Evolutionary conservation across 2,888 invertebrate species (phyloP).

Genomic region (Pteria penguin): DNA sequence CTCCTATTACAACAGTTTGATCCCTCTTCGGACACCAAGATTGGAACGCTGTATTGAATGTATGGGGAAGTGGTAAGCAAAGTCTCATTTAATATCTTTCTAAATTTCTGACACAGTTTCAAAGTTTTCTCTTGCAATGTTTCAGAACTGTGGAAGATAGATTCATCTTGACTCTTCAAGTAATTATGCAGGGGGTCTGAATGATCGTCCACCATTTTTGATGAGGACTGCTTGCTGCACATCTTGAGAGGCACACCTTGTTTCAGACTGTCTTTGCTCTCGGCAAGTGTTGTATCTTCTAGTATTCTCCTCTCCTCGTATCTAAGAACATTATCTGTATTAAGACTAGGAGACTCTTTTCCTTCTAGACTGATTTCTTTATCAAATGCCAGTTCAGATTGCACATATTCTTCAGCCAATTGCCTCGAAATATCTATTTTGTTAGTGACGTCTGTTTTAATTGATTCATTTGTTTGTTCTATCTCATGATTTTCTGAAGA

Average conservation of each 20-base stretch:
- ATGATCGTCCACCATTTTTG: slow-evolving; percentile 62
- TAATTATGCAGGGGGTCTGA: slow-evolving; percentile 87
- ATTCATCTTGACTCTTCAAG: slow-evolving; percentile 81
- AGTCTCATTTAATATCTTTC: slow-evolving; percentile 87
- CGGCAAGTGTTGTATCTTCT: background rate
- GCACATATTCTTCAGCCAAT: too few species aligned
- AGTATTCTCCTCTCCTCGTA: background rate
- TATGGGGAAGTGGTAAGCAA: slow-evolving; percentile 92
- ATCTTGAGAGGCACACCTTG: background rate
- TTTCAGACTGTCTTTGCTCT: background rate
- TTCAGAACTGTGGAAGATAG: slow-evolving; percentile 70
- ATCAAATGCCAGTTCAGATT: background rate
- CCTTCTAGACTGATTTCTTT: background rate
- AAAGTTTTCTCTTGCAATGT: slow-evolving; percentile 61
- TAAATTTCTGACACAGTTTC: slow-evolving; percentile 82
- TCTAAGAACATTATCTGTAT: background rate
- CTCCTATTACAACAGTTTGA: slow-evolving; percentile 86
- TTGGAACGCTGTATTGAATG: slow-evolving; percentile 91
- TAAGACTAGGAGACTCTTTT: background rate
- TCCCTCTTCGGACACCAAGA: slow-evolving; percentile 91
- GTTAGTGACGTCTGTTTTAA: background rate
- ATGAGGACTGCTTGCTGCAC: background rate
- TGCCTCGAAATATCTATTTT: background rate
- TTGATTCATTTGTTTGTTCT: background rate
- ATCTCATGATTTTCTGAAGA: slow-evolving; percentile 11